Evolutionary conservation across 1,140 invertebrate genomes (phyloP).

Genomic region (Potamilus streckersoni): DNA sequence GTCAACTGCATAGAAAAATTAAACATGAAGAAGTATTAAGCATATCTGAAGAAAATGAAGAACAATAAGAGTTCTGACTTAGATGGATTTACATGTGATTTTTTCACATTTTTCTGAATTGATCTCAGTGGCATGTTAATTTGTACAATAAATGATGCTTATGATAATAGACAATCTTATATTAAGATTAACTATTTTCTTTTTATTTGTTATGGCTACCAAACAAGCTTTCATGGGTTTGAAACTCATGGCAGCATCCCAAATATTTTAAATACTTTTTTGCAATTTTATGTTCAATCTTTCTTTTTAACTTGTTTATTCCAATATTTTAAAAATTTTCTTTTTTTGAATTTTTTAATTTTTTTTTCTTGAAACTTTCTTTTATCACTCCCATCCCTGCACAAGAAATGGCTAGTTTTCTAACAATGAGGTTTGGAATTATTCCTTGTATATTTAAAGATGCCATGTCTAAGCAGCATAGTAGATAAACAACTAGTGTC

Average conservation of each 20-base stretch:
- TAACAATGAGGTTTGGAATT: constrained; percentile 7
- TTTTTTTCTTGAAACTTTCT: too few relatives aligned
- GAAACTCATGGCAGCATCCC: too few relatives aligned
- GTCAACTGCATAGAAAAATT: constrained; percentile 8
- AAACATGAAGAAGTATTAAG: constrained; percentile 15
- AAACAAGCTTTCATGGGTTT: too few relatives aligned
- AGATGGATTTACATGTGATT: constrained; percentile 35
- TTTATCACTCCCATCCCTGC: too few relatives aligned
- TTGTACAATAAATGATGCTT: constrained; percentile 6
- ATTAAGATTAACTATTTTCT: too few relatives aligned
- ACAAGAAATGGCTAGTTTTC: not conserved
- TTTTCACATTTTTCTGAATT: constrained; percentile 28
- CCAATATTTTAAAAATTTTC: too few relatives aligned
- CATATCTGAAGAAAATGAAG: constrained; percentile 30
- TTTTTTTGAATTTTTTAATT: too few relatives aligned
- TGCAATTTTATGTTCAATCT: too few relatives aligned
- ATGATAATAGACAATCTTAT: not conserved
- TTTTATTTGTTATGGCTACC: too few relatives aligned
- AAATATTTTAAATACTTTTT: too few relatives aligned
- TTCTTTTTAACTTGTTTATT: too few relatives aligned
- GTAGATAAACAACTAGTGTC: constrained; percentile 31
- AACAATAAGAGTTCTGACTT: not conserved
- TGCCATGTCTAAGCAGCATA: constrained; percentile 10
- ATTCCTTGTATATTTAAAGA: constrained; percentile 31
- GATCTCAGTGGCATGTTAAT: constrained; percentile 9